Evolutionary conservation across 1,140 invertebrate species (phyloP), one percentile per base, ranked within the genome.

Genomic region (Drosophila punjabiensis): DNA sequence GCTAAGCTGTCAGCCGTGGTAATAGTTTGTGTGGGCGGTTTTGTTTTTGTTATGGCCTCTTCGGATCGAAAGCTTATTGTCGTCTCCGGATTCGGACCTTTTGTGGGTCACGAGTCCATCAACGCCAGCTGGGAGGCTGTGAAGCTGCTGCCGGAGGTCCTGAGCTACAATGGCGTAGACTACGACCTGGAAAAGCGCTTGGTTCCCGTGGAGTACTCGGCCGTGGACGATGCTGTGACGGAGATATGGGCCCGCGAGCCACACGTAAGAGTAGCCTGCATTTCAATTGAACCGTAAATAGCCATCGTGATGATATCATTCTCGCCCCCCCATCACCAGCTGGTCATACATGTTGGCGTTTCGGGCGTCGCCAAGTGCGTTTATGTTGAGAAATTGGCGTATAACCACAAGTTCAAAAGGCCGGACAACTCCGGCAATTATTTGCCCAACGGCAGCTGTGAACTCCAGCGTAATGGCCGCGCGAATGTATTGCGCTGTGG

Each of bases 81-180:
- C 33, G 93, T 96, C 70, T 95, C 95, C 69, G 96, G 96, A 24
- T 97, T 97, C 93, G 96, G 96, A 7, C 96, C 96, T 55, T 97
- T 97, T 93, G 9, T 70, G 13, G 93, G 93, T 11, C 85, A 91
- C 18, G 95, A 97, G 77, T 74, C 82, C 18, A 88, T 96, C 11
- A 97, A 97, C 91, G 95, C 96, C 4, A 97, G 96, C 82, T 97
- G 96, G 96, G 95, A 96, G 79, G 95, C 96, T 45, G 96, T 92
- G 1, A 67, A 86, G 30, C 82, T 95, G 47, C 76, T 96, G 16
- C 93, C 93, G 5, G 76, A 93, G 6, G 76, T 93, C 6, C 55
- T 93, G 16, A 77, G 65, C 10, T 56, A 91, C n/a, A 62, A 84
- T 43, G 90, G 93, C 50, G 58, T 82, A 20, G 79, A 91, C 8